Evolutionary conservation across 2,888 invertebrate species (phyloP).

Genomic region (Invenusta paracnida): DNA sequence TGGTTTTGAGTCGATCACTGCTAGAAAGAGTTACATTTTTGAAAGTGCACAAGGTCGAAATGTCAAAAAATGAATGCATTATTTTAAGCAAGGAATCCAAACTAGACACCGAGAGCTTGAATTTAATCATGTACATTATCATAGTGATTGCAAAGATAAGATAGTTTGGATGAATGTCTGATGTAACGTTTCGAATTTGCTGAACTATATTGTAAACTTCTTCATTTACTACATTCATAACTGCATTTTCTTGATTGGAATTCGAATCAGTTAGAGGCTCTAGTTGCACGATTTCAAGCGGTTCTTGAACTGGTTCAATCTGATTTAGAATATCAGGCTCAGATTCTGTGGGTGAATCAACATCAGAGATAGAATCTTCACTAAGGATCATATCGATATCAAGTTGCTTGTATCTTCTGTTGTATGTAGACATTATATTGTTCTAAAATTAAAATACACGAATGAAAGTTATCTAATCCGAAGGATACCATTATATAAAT

Average conservation of each 20-base stretch:
- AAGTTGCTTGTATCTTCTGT: background rate
- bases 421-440: background rate
- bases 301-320: background rate
- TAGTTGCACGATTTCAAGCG: background rate
- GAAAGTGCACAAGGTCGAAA: background rate
- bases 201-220: background rate
- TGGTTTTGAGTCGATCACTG: background rate
- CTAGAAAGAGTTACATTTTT: background rate
- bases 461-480: too few relatives aligned
- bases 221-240: background rate
- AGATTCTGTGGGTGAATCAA: too few relatives aligned
- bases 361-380: background rate
- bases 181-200: background rate
- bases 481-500: too few relatives aligned
- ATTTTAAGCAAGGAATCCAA: background rate
- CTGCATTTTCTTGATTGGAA: background rate
- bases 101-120: background rate
- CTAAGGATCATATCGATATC: background rate
- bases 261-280: background rate
- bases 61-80: background rate
- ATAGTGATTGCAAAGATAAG: background rate
- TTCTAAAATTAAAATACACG: background rate
- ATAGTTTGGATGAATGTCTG: background rate
- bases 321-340: too few relatives aligned
- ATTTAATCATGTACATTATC: background rate